phyloP scores from a whole-genome alignment of 2,888 invertebrate genomes.

The Agonopterix alstromeriana region DNA sequence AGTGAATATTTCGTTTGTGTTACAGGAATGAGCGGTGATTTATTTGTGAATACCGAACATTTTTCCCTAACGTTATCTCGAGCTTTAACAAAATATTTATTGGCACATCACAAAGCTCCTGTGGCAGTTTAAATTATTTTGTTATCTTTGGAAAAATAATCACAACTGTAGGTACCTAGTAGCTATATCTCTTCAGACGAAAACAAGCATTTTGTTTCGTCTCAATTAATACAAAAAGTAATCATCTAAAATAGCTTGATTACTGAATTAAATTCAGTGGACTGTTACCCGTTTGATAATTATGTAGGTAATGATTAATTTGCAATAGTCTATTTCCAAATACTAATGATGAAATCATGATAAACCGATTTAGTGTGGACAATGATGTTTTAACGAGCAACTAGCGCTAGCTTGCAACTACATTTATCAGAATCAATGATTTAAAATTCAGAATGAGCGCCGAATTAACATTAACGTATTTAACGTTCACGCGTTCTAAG shows the following conservation, averaged over 20 bases:
- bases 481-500: slow-evolving; percentile 13
- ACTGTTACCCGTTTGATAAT: too few relatives aligned
- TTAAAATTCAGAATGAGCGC: slow-evolving; percentile 24
- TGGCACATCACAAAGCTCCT: too few relatives aligned
- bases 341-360: slow-evolving; percentile 14
- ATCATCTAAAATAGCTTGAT: too few relatives aligned
- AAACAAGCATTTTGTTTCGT: too few relatives aligned
- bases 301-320: too few relatives aligned
- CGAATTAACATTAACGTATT: slow-evolving; percentile 17
- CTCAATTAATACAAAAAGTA: too few relatives aligned
- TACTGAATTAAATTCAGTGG: too few relatives aligned
- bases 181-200: too few relatives aligned
- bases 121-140: too few relatives aligned
- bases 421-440: slow-evolving; percentile 17
- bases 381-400: slow-evolving; percentile 28
- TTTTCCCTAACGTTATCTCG: background rate
- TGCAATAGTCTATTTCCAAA: background rate
- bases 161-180: too few relatives aligned
- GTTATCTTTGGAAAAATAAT: too few relatives aligned
- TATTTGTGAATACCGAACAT: background rate
- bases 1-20: too few relatives aligned
- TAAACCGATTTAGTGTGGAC: slow-evolving; percentile 21
- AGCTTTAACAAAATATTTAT: background rate
- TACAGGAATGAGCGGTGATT: background rate
- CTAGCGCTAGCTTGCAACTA: slow-evolving; percentile 24